Percentiles rank a stretch among this genome's conserved stretches.
Evolutionary conservation across 1,140 invertebrate species (phyloP).

Genomic region (Holcopasites calliopsidis): DNA sequence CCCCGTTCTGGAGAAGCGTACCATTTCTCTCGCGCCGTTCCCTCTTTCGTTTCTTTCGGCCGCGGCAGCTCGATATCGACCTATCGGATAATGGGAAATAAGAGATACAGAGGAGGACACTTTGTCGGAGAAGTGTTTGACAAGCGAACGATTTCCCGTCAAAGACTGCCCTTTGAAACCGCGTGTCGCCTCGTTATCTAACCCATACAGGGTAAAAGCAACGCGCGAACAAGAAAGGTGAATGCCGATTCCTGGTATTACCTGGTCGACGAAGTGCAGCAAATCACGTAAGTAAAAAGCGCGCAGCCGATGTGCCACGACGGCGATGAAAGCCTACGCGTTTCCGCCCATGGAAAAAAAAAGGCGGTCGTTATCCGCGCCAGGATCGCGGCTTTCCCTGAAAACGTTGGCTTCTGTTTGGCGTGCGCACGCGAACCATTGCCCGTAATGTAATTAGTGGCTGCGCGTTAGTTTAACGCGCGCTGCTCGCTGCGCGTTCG

Average conservation of each 20-base stretch:
- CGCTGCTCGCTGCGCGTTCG: background rate
- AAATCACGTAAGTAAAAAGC: conserved; percentile 8
- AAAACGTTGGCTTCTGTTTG: background rate
- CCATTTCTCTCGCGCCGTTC: background rate
- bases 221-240: background rate
- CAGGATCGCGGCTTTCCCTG: conserved; percentile 10
- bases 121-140: too few relatives aligned
- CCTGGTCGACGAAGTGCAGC: background rate
- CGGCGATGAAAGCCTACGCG: background rate
- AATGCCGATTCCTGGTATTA: background rate
- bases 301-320: background rate
- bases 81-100: conserved; percentile 23
- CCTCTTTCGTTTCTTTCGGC: background rate
- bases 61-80: background rate
- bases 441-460: conserved; percentile 30
- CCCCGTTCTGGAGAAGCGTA: conserved; percentile 47
- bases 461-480: background rate
- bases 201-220: background rate
- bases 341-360: conserved; percentile 16
- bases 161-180: too few relatives aligned
- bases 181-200: background rate
- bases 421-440: conserved; percentile 21
- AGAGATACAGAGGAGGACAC: background rate
- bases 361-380: conserved; percentile 18
- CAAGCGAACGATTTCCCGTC: too few relatives aligned